Evolutionary conservation across 2,113 vertebrate species (phyloP).

Genomic region (Agapornis roseicollis): DNA sequence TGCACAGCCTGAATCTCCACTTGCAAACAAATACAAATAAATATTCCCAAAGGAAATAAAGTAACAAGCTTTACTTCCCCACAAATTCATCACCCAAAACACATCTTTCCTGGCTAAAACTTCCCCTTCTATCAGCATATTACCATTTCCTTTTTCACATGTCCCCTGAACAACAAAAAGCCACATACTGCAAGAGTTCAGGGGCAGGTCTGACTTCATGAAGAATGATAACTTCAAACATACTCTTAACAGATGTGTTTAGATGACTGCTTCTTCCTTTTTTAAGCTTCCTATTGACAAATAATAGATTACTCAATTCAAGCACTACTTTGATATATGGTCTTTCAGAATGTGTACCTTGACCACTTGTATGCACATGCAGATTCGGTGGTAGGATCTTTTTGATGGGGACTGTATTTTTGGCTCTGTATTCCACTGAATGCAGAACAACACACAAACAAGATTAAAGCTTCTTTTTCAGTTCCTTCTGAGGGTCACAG

Average conservation of each 20-base stretch:
- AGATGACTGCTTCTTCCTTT: background rate
- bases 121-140: background rate
- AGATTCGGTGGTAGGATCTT: background rate
- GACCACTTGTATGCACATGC: background rate
- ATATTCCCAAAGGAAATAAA: background rate
- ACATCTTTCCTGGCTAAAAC: background rate
- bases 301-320: background rate
- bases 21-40: background rate
- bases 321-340: background rate
- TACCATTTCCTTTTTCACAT: background rate
- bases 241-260: background rate
- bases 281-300: background rate
- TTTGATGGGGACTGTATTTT: background rate
- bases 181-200: background rate
- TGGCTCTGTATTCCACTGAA: background rate
- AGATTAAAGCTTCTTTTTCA: slow-evolving; percentile 46
- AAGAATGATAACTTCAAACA: background rate
- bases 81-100: background rate
- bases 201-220: background rate
- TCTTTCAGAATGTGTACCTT: background rate
- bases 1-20: background rate
- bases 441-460: background rate
- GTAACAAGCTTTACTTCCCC: background rate
- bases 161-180: background rate
- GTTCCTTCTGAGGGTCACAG: background rate